These are phyloP conservation scores for Thereva unica DNA, from an alignment of 2,888 invertebrate species.

Conservation along the genomic window DNA sequence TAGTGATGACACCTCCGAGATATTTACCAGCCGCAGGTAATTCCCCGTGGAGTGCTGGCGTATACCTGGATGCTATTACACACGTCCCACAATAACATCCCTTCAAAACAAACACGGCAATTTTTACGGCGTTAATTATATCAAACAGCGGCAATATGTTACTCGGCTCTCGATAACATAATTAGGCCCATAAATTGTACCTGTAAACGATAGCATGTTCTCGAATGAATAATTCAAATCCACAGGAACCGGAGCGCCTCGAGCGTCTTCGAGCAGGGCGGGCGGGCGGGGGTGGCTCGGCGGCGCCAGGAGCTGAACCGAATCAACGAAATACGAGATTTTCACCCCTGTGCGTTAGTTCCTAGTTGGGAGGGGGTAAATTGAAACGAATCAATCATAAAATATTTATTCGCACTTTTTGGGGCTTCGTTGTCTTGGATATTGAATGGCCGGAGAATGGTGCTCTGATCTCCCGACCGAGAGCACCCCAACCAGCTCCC, in stretches of 20 bases:
- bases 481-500: neutral
- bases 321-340: too few species aligned
- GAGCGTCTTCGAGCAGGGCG: neutral
- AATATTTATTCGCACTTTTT: conserved; percentile 32
- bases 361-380: conserved; percentile 11
- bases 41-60: too few species aligned
- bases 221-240: conserved; percentile 27
- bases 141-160: conserved; percentile 14
- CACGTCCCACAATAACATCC: too few species aligned
- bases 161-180: conserved; percentile 16
- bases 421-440: neutral
- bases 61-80: too few species aligned
- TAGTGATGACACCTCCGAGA: too few species aligned
- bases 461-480: neutral
- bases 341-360: too few species aligned
- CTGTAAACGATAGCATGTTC: conserved; percentile 13
- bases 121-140: conserved; percentile 9
- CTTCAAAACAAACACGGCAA: neutral
- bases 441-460: conserved; percentile 1
- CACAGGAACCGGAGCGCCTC: neutral
- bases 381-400: conserved; percentile 37
- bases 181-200: conserved; percentile 27
- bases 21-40: too few species aligned
- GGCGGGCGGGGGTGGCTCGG: too few species aligned
- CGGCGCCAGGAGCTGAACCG: too few species aligned